Evolutionary conservation across 2,888 invertebrate species (phyloP).

Genomic region (Caenorhabditis macrosperma): DNA sequence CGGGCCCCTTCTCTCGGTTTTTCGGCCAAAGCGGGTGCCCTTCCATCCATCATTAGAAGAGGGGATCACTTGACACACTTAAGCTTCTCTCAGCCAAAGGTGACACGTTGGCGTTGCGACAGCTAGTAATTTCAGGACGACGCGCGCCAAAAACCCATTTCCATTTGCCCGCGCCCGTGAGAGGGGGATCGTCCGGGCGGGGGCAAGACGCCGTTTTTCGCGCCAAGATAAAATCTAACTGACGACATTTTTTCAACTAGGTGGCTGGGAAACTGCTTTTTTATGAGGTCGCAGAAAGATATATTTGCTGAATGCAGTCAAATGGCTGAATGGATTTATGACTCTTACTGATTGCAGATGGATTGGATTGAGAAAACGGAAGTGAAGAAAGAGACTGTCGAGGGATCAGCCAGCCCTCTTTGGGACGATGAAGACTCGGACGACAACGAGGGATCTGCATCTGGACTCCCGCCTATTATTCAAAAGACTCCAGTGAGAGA

Average conservation of each 20-base stretch:
- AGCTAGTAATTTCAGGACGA: conserved; percentile 39
- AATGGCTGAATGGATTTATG: conserved; percentile 45
- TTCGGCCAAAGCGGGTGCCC: conserved; percentile 24
- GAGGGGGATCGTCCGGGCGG: too few relatives aligned
- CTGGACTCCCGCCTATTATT: conserved; percentile 47
- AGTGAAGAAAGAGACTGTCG: conserved; percentile 25
- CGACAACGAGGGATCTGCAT: conserved; percentile 37
- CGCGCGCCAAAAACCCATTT: background rate
- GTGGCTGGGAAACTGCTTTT: conserved; percentile 21
- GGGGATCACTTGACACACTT: conserved; percentile 54
- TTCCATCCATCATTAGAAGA: conserved; percentile 52
- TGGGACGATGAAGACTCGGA: conserved; percentile 56
- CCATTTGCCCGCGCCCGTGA: too few relatives aligned
- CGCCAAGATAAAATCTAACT: conserved; percentile 41
- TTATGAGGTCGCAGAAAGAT: conserved; percentile 55
- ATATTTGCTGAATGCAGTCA: conserved; percentile 40
- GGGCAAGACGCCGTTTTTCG: conserved; percentile 3
- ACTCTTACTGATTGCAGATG: conserved; percentile 47
- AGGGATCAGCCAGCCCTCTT: conserved; percentile 44
- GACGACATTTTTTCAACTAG: conserved; percentile 8
- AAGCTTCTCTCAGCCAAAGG: conserved; percentile 35
- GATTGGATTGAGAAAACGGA: conserved; percentile 52
- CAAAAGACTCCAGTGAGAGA: conserved; percentile 28
- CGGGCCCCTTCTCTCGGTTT: conserved; percentile 2
- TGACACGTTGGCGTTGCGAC: conserved; percentile 16